These are phyloP conservation scores for Parapsyche elsis DNA, from an alignment of 1,140 invertebrate species.

Conservation along the genomic window DNA sequence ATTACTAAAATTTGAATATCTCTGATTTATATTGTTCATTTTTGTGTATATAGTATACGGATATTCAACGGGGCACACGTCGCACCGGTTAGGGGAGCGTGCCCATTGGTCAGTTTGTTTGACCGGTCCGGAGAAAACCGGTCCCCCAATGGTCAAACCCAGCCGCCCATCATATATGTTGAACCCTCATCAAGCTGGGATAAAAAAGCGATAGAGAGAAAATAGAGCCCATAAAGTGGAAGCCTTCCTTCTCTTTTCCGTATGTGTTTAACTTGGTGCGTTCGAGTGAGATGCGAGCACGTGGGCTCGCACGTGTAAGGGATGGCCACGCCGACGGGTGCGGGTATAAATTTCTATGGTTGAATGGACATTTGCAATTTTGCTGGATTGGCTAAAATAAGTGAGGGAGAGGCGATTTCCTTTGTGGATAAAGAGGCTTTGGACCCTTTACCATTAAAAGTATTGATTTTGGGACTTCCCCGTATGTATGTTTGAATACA, in stretches of 20 bases:
- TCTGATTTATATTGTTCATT: too few species aligned
- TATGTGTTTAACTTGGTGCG: neutral
- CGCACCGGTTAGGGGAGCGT: neutral
- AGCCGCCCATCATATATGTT: constrained; percentile 47
- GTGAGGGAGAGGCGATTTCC: constrained; percentile 51
- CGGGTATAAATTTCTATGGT: constrained; percentile 45
- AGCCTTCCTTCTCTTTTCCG: neutral
- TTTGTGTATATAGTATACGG: neutral
- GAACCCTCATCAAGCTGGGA: constrained; percentile 49
- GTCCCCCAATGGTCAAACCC: constrained; percentile 49
- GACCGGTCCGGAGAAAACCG: constrained; percentile 47
- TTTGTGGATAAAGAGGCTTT: constrained; percentile 53
- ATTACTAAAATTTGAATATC: too few species aligned
- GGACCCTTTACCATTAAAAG: constrained; percentile 53
- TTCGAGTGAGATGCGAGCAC: constrained; percentile 5
- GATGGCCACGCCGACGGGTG: constrained; percentile 19
- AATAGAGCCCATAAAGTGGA: neutral
- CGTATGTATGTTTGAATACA: constrained; percentile 7
- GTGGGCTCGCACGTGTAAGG: constrained; percentile 28
- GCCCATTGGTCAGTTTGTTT: constrained; percentile 50
- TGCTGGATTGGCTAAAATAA: constrained; percentile 55
- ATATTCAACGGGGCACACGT: neutral
- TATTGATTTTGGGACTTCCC: constrained; percentile 49
- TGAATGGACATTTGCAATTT: constrained; percentile 56
- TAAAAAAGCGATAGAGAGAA: neutral